phyloP scores from a whole-genome alignment of 2,113 vertebrate species.

The Tonatia bakeri region DNA sequence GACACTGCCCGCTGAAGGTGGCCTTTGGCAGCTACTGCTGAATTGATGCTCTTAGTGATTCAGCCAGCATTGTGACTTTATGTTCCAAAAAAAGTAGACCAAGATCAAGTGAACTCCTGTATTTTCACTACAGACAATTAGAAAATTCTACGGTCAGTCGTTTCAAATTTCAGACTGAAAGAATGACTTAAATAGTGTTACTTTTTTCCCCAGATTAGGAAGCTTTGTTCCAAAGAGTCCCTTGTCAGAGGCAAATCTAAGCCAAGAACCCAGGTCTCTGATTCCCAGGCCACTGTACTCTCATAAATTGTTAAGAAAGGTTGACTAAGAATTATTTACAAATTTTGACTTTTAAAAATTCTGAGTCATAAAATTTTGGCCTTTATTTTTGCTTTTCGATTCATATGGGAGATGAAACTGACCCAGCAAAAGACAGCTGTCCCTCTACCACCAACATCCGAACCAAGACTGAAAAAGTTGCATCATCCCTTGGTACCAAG shows the following conservation, averaged over 20 bases:
- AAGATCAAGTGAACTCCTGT: not conserved
- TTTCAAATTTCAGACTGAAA: not conserved
- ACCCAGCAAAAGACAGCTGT: not conserved
- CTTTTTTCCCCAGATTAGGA: not conserved
- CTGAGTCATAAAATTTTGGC: not conserved
- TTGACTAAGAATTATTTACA: not conserved
- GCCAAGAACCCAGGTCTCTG: not conserved
- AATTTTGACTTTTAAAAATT: not conserved
- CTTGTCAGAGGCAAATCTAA: not conserved
- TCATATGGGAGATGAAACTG: not conserved
- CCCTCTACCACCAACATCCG: not conserved
- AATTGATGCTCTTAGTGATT: slow-evolving; percentile 16
- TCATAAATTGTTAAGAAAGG: not conserved
- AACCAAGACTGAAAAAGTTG: not conserved
- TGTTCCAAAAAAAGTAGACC: slow-evolving; percentile 26
- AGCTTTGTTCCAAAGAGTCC: not conserved
- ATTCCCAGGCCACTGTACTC: not conserved
- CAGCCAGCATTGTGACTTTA: not conserved
- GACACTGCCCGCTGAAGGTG: slow-evolving; percentile 19
- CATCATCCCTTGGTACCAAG: not conserved
- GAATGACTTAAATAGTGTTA: not conserved
- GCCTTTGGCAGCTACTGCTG: slow-evolving; percentile 8
- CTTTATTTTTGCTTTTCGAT: not conserved
- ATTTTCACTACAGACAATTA: slow-evolving; percentile 23
- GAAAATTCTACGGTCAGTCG: not conserved